Percentiles rank a stretch among this genome's conserved stretches.
Conservation (phyloP, 2,888 invertebrate genomes). For the Cerastoderma edule region DNA sequence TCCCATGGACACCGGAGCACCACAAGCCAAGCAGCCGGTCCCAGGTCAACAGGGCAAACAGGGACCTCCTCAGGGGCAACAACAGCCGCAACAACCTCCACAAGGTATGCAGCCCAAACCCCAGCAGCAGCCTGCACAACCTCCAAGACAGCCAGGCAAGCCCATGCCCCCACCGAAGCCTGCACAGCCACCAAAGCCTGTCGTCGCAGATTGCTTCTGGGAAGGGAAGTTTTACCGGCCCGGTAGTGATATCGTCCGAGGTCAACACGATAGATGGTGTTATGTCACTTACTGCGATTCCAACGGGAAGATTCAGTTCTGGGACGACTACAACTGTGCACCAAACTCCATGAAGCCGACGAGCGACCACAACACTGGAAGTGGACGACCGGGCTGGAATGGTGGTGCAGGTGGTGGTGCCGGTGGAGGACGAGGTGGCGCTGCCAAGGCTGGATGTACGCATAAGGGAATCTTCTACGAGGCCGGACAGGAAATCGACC, state of each 20-base stretch:
- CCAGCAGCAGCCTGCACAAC: background rate
- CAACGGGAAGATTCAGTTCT: conserved; percentile 54
- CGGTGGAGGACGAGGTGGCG: background rate
- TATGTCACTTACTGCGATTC: conserved; percentile 60
- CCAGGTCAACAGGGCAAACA: background rate
- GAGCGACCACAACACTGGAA: conserved; percentile 45
- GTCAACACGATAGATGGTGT: conserved; percentile 61
- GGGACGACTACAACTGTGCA: conserved; percentile 61
- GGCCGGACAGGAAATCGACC: conserved; percentile 52
- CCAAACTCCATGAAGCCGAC: conserved; percentile 61
- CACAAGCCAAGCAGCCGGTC: background rate
- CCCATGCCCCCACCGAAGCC: too few species aligned
- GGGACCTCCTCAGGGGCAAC: background rate
- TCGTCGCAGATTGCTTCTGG: conserved; percentile 55
- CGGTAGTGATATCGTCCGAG: conserved; percentile 58
- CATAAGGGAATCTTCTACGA: conserved; percentile 45
- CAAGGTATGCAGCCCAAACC: background rate
- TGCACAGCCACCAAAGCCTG: conserved; percentile 10
- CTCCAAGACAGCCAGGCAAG: background rate
- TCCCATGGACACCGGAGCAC: background rate
- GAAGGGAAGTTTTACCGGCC: conserved; percentile 53
- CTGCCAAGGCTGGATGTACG: conserved; percentile 33
- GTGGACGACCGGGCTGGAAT: conserved; percentile 25
- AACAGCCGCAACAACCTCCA: background rate
- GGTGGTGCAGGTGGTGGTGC: background rate